Evolutionary conservation across 2,888 invertebrate species (phyloP), one percentile per base, ranked within the genome.

Genomic region (Drosophila quinaria): DNA sequence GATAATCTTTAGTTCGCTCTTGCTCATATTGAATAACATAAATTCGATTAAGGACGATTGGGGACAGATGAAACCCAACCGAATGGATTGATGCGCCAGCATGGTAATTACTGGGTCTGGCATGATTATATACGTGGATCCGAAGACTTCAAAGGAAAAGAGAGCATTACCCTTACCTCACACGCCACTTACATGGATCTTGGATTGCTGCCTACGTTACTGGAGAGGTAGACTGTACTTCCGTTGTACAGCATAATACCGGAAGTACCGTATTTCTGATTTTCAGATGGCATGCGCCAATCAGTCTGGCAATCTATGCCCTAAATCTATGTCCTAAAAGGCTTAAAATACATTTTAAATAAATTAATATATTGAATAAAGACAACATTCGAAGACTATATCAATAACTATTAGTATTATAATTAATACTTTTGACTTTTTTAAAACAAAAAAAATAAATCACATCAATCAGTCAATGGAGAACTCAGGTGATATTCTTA

Each of bases 141-240:
- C 9, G 46, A 67, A 8, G 31, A 70, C 1, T 46, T 65, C 0
- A 6, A n/a, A 0, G 65, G 42, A 15, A 76, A 75, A 37, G 50
- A 72, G 3, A 80, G 76, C 37, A 25, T 80, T 0, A 80, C 79
- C 0, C 46, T 80, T 0, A 70, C 92, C 93, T 4, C 92, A 94
- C 60, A 92, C 95, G 63, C 90, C 92, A 33, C 66, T 17, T 76
- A 62, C 19, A 52, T 64, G 65, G 80, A 80, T 46, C 39, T 80
- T 31, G 33, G 35, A 0, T 13, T 72, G 11, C 22, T 79, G 39
- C 62, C 70, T 11, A 19, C 61, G 90, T 93, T 8, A 90, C 94
- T 69, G 90, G 94, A 51, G 87, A 76, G 78, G 79, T 25, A 6
- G 5, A 5, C 5, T 5, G 25, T 25, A 25, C 25, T 25, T 25